Conservation (phyloP, 2,113 vertebrate species). For the Geococcyx californianus region DNA sequence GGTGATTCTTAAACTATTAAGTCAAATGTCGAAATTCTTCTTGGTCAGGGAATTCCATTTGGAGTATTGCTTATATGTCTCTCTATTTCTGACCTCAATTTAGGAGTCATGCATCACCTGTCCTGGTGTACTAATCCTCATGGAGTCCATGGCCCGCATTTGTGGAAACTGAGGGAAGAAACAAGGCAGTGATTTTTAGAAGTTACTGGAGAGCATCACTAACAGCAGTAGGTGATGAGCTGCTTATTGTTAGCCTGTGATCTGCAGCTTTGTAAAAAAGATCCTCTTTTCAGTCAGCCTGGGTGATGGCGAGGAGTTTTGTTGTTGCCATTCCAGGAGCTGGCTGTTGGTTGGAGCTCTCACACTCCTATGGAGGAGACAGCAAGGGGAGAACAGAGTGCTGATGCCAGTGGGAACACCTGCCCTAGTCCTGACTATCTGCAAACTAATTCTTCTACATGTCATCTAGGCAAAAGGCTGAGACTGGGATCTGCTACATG, state of each 20-base stretch:
- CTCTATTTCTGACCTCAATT: not conserved
- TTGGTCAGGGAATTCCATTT: not conserved
- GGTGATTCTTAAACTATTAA: not conserved
- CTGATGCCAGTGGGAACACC: not conserved
- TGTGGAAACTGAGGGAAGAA: not conserved
- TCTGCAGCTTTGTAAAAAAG: not conserved
- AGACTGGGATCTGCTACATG: not conserved
- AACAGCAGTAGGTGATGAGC: not conserved
- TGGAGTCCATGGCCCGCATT: not conserved
- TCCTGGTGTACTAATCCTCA: not conserved
- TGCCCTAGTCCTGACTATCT: not conserved
- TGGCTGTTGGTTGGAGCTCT: not conserved
- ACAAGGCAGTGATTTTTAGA: not conserved
- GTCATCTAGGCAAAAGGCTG: not conserved
- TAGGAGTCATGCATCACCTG: not conserved
- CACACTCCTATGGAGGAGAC: not conserved
- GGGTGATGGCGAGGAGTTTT: not conserved
- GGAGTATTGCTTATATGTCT: not conserved
- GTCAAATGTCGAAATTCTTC: not conserved
- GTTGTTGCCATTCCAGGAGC: not conserved
- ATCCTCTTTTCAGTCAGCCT: not conserved
- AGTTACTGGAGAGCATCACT: not conserved
- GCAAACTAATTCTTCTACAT: not conserved
- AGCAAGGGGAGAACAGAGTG: not conserved
- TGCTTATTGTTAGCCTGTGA: not conserved